Percentiles rank a stretch among this genome's conserved stretches.
phyloP scores from a whole-genome alignment of 2,113 vertebrate genomes.

The Chascanopsetta lugubris region DNA sequence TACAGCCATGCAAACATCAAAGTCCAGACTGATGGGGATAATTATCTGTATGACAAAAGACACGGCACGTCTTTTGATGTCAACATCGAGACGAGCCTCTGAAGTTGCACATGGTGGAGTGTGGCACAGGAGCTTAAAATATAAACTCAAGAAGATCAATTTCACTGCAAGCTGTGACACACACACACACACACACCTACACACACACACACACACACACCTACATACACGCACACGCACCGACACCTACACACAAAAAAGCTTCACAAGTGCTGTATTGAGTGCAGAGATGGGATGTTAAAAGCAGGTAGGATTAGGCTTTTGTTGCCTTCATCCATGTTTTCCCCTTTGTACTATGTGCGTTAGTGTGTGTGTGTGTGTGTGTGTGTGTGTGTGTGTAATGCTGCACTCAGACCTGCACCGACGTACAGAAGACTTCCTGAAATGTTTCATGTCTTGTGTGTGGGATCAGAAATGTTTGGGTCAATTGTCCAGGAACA shows the following conservation, averaged over 20 bases:
- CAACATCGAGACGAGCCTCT: slow-evolving; percentile 50
- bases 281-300: neutral
- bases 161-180: slow-evolving; percentile 17
- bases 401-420: no score
- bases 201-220: neutral
- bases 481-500: neutral
- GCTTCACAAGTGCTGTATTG: neutral
- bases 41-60: slow-evolving; percentile 62
- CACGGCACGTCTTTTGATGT: slow-evolving; percentile 57
- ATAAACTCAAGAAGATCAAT: slow-evolving; percentile 29
- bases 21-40: slow-evolving; percentile 48
- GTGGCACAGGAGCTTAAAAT: slow-evolving; percentile 28
- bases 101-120: slow-evolving; percentile 32
- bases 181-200: neutral
- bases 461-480: neutral
- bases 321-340: neutral
- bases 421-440: neutral
- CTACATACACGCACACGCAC: neutral
- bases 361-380: neutral
- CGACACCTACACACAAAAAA: neutral
- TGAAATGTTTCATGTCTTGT: neutral
- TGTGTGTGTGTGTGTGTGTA: no score
- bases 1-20: slow-evolving; percentile 53
- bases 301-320: neutral
- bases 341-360: neutral